Percentiles rank a stretch among this genome's conserved stretches.
Evolutionary conservation across 1,140 invertebrate genomes (phyloP).

Genomic region (Drosophila tsacasi): DNA sequence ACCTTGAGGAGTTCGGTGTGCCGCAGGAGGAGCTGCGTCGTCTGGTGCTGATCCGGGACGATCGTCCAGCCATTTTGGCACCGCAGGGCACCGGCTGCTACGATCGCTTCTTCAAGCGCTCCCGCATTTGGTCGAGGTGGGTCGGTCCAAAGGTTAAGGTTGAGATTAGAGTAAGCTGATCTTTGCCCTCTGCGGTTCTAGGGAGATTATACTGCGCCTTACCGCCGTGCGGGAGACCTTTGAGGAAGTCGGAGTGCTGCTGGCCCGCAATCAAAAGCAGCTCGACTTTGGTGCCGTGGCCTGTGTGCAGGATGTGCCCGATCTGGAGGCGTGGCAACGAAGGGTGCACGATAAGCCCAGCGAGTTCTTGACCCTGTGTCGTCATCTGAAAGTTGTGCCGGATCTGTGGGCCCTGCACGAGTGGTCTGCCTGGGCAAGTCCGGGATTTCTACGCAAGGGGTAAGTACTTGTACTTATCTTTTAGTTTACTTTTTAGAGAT

Average conservation of each 20-base stretch:
- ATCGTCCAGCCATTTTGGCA: slow-evolving; percentile 59
- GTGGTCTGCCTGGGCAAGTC: slow-evolving; percentile 95
- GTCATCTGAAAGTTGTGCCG: slow-evolving; percentile 90
- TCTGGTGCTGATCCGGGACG: slow-evolving; percentile 46
- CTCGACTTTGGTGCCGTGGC: slow-evolving; percentile 20
- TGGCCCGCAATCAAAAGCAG: slow-evolving; percentile 87
- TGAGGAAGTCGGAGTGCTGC: slow-evolving; percentile 94
- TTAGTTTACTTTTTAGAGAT: background rate
- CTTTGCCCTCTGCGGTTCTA: slow-evolving; percentile 57
- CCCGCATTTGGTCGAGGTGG: slow-evolving; percentile 66
- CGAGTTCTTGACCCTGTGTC: slow-evolving; percentile 91
- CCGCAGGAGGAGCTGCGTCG: slow-evolving; percentile 48
- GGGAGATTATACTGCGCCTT: slow-evolving; percentile 92
- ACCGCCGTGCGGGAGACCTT: slow-evolving; percentile 96
- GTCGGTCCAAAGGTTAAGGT: slow-evolving; percentile 56
- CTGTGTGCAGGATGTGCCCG: slow-evolving; percentile 29
- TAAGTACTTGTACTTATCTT: slow-evolving; percentile 1
- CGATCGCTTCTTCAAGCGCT: slow-evolving; percentile 66
- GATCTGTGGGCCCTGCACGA: slow-evolving; percentile 93
- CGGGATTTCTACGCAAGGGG: slow-evolving; percentile 85
- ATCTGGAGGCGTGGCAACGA: slow-evolving; percentile 66
- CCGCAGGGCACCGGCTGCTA: slow-evolving; percentile 73
- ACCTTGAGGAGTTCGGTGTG: slow-evolving; percentile 66
- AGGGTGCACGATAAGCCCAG: slow-evolving; percentile 88
- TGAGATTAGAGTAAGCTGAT: slow-evolving; percentile 37